Evolutionary conservation across 2,888 invertebrate genomes (phyloP).

Genomic region (Drosophila melanosoma): DNA sequence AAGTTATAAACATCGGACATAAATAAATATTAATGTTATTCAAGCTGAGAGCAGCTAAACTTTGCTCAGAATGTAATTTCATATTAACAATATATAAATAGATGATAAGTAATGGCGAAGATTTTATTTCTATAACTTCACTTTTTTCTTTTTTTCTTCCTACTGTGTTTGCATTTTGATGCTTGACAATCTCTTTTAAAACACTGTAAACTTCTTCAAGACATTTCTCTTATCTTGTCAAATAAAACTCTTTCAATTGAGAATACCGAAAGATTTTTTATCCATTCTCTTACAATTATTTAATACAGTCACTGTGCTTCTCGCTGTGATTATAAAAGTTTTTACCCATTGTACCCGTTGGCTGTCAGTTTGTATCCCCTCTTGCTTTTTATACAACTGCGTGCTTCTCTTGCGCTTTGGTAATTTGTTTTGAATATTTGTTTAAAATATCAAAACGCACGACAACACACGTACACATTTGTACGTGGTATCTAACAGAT

Average conservation of each 20-base stretch:
- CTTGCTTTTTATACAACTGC: constrained; percentile 55
- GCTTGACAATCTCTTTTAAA: not conserved
- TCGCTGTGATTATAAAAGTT: not conserved
- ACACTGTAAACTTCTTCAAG: not conserved
- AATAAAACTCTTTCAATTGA: not conserved
- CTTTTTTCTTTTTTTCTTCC: not conserved
- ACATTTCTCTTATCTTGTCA: not conserved
- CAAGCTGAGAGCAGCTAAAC: not conserved
- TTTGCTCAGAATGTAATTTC: not conserved
- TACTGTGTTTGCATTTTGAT: not conserved
- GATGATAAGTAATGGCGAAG: not conserved
- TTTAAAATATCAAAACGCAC: constrained; percentile 75
- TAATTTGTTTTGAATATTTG: constrained; percentile 81
- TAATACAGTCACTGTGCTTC: not conserved
- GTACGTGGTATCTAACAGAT: constrained; percentile 81
- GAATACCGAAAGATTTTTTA: not conserved
- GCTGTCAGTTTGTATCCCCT: constrained; percentile 30
- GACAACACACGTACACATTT: constrained; percentile 73
- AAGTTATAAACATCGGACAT: not conserved
- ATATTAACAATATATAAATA: not conserved
- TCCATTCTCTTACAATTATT: not conserved
- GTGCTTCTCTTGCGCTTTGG: constrained; percentile 71
- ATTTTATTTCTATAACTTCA: not conserved
- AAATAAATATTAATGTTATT: not conserved
- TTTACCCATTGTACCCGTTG: constrained; percentile 41